Evolutionary conservation across 1,140 invertebrate genomes (phyloP), one percentile per base, ranked within the genome.

Genomic region (Tetranychus cinnabarinus): DNA sequence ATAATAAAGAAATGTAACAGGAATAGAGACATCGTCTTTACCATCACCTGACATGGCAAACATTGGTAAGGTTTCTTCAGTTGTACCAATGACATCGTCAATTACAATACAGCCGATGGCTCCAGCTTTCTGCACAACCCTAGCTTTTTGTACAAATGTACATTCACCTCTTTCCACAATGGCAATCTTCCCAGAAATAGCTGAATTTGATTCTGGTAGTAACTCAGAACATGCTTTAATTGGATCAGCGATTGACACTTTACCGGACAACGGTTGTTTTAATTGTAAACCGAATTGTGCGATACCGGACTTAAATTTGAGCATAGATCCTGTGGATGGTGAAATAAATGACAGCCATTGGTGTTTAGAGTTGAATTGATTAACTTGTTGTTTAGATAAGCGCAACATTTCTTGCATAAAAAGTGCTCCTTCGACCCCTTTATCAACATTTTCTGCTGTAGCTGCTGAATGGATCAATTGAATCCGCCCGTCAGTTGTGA

Each of bases 351-450:
- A 66, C 5, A 69, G 64, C 45, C 59, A 52, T 36, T 59, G 63
- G 4, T 67, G 42, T 35, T 60, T 42, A n/a, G 65, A 59, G 34
- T 67, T 67, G 61, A 48, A 4, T 55, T 61, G n/a, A 46, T 39
- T 31, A 37, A 50, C 15, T 70, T 84, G 81, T 61, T 78, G 72
- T 69, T 85, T 85, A 42, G 86, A 88, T 52, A 91, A 73, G 73
- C 92, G 86, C 8, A 90, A 80, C 88, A 97, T 95, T 75, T 97
- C 92, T 68, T 92, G 85, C 87, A 97, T 96, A 68, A 97, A 97
- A 37, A 85, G 75, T 34, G 93, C 70, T 1, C 93, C 92, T 74
- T 95, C 86, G 69, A 92, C 84, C 2, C 87, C 91, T 69, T 91
- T 84, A 65, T 83, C 80, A 13, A 82, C 73, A 55, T 82, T 82